Conservation (phyloP, 2,888 invertebrate genomes). For the Hedya salicella region DNA sequence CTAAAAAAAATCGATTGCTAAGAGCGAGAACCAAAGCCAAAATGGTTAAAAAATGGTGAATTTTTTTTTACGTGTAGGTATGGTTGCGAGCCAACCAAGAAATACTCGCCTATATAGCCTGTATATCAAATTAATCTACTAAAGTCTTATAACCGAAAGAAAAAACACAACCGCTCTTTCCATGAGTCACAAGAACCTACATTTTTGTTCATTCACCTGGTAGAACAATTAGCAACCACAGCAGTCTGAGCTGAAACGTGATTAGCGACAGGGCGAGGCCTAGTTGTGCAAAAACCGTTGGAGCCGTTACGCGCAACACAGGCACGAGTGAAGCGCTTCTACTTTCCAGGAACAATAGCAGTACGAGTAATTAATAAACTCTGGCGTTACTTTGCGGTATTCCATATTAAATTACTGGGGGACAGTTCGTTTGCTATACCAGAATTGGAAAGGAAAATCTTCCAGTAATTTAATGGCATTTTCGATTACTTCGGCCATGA, state of each 20-base stretch:
- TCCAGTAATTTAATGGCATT: too few relatives aligned
- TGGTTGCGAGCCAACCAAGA: neutral
- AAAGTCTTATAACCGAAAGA: too few relatives aligned
- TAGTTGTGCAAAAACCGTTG: constrained; percentile 76
- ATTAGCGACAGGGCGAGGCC: constrained; percentile 63
- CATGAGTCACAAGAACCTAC: constrained; percentile 21
- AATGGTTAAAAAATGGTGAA: too few relatives aligned
- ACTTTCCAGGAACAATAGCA: constrained; percentile 40
- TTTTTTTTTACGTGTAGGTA: too few relatives aligned
- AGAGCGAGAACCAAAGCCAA: neutral
- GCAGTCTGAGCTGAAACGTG: constrained; percentile 59
- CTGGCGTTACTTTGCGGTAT: too few relatives aligned
- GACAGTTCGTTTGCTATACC: too few relatives aligned
- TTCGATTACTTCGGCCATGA: too few relatives aligned
- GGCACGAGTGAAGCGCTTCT: constrained; percentile 47
- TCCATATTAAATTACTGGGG: too few relatives aligned
- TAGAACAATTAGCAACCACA: constrained; percentile 42
- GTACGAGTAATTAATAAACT: too few relatives aligned
- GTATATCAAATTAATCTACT: too few relatives aligned
- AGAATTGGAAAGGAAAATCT: too few relatives aligned
- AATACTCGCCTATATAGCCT: too few relatives aligned
- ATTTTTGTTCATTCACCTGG: constrained; percentile 37
- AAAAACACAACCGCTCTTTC: neutral
- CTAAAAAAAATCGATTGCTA: neutral
- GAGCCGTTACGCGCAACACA: constrained; percentile 62